A percentile compares a stretch with the other conserved stretches of the same genome.
Evolutionary conservation across 64 coral and sea anemone species (phyloP).

Genomic region (Dendronephthya gigantea): DNA sequence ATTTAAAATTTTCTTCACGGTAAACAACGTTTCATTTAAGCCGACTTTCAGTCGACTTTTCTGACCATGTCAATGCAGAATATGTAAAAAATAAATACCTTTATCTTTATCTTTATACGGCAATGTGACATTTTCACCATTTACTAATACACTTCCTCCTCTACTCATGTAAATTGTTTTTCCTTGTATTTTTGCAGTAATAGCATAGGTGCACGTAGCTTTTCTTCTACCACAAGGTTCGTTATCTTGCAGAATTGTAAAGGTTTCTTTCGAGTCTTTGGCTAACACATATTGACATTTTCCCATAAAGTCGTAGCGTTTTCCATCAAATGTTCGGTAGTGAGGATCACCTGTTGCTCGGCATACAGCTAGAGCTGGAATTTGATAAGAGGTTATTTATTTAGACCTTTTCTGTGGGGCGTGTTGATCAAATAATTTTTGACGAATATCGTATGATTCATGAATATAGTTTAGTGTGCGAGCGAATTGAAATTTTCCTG

Average conservation of each 20-base stretch:
- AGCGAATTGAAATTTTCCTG: too few species aligned
- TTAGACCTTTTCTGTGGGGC: too few species aligned
- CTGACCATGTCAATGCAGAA: too few species aligned
- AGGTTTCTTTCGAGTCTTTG: not conserved
- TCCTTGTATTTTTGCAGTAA: not conserved
- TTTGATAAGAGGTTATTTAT: not conserved
- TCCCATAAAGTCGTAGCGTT: not conserved
- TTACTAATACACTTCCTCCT: not conserved
- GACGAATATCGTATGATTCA: too few species aligned
- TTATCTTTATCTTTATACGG: not conserved
- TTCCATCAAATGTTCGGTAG: not conserved
- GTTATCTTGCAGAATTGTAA: not conserved
- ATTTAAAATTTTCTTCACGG: too few species aligned
- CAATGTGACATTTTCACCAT: not conserved
- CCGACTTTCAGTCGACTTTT: too few species aligned
- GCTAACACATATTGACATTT: not conserved
- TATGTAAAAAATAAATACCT: not conserved
- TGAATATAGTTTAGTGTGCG: too few species aligned
- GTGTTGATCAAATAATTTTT: too few species aligned
- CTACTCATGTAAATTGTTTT: not conserved
- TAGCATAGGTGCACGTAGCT: not conserved
- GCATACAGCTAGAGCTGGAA: not conserved
- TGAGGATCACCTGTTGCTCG: not conserved
- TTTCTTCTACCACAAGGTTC: not conserved
- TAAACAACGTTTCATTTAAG: too few species aligned